phyloP scores from a whole-genome alignment of 2,113 vertebrate species.

The Mola mola region DNA sequence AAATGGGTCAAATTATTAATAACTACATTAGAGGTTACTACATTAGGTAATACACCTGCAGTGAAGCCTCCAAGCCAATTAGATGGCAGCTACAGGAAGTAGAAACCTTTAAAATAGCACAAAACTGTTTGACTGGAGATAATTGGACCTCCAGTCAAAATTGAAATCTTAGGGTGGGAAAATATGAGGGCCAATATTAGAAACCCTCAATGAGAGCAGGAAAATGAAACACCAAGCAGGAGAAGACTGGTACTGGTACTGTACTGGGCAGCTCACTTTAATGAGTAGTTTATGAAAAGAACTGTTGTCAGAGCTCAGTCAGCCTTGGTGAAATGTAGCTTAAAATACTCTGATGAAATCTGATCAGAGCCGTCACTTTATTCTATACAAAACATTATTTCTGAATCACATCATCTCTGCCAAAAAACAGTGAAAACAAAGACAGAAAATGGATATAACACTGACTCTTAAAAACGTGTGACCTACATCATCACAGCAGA shows the following conservation, averaged over 20 bases:
- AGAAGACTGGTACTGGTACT: not conserved
- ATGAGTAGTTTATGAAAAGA: not conserved
- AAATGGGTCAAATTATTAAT: constrained; percentile 64
- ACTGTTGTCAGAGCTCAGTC: constrained; percentile 1
- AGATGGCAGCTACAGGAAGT: not conserved
- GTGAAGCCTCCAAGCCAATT: constrained; percentile 10
- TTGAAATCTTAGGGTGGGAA: not conserved
- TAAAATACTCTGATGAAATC: constrained; percentile 7
- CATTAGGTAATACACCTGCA: not conserved
- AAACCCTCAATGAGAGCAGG: not conserved
- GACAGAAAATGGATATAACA: constrained; percentile 9
- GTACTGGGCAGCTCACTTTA: not conserved
- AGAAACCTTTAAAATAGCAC: not conserved
- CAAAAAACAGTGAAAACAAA: not conserved
- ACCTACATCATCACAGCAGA: not conserved
- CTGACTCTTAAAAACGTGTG: constrained; percentile 3
- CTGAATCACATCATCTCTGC: too few species aligned
- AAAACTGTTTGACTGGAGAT: not conserved
- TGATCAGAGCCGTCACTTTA: constrained; percentile 7
- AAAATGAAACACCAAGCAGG: constrained; percentile 12
- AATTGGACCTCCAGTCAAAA: not conserved
- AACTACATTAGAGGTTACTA: constrained; percentile 43
- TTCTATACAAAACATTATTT: too few species aligned
- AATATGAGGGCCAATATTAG: not conserved
- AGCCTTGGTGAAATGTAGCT: constrained; percentile 29